These are phyloP conservation scores for Stomorhina lunata DNA, from an alignment of 2,888 invertebrate species.

Conservation along the genomic window DNA sequence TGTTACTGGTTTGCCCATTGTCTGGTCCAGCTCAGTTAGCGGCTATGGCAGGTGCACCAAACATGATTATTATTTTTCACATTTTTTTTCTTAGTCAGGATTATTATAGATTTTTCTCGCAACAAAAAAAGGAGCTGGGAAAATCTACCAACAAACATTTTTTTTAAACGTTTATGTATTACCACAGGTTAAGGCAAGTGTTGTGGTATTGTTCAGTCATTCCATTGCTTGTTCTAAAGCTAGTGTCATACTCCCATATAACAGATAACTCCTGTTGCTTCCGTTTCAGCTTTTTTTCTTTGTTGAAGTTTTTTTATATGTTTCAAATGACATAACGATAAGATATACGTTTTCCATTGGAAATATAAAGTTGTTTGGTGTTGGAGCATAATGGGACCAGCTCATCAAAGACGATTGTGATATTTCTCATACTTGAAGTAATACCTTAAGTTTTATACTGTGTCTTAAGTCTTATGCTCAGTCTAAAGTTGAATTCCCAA, in stretches of 20 bases:
- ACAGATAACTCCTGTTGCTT: constrained; percentile 54
- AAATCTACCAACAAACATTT: background rate
- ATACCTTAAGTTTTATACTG: no score
- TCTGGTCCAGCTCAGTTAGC: constrained; percentile 8
- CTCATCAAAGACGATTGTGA: no score
- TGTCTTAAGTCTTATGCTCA: no score
- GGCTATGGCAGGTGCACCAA: constrained; percentile 60
- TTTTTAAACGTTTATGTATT: constrained; percentile 39
- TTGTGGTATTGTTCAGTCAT: constrained; percentile 53
- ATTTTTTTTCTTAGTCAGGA: constrained; percentile 47
- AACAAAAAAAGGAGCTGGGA: constrained; percentile 1
- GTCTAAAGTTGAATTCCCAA: no score
- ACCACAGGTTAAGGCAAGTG: constrained; percentile 57
- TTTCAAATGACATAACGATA: constrained; percentile 60
- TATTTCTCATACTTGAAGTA: no score
- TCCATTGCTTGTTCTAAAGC: constrained; percentile 44
- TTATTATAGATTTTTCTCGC: constrained; percentile 57
- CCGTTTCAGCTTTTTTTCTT: constrained; percentile 43
- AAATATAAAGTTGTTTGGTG: constrained; percentile 30
- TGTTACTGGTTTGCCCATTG: constrained; percentile 7
- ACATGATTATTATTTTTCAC: constrained; percentile 51
- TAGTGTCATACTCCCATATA: constrained; percentile 32
- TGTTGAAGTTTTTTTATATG: background rate
- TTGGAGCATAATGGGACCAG: constrained; percentile 27
- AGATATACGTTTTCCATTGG: constrained; percentile 54